These are phyloP conservation scores for Labrus mixtus DNA, from an alignment of 2,113 vertebrate genomes.

Conservation along the genomic window DNA sequence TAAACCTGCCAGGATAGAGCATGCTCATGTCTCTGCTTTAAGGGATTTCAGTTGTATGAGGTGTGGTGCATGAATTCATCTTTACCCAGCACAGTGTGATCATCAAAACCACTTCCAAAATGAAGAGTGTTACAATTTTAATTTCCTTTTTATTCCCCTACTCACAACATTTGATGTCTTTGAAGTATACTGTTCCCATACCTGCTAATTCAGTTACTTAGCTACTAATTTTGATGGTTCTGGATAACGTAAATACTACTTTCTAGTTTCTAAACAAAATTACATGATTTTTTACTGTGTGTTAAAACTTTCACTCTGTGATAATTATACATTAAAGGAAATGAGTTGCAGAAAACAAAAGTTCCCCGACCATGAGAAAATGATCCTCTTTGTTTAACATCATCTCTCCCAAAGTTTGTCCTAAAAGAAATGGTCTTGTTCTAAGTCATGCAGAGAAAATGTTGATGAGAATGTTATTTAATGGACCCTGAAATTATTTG, in stretches of 20 bases:
- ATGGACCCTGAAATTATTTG: neutral
- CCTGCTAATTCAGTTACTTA: neutral
- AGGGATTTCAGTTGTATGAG: neutral
- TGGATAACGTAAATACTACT: neutral
- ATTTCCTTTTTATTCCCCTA: too few relatives aligned
- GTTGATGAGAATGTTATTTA: neutral
- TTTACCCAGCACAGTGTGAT: neutral
- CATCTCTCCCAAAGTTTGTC: neutral
- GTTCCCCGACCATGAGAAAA: neutral
- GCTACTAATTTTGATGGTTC: neutral
- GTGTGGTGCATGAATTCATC: neutral
- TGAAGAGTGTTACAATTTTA: too few relatives aligned
- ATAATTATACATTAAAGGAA: too few relatives aligned
- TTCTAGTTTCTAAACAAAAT: neutral
- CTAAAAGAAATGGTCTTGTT: neutral
- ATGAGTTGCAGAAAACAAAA: neutral
- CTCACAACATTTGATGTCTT: neutral
- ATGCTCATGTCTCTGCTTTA: neutral
- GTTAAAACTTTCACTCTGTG: too few relatives aligned
- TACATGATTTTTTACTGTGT: too few relatives aligned
- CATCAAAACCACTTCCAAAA: neutral
- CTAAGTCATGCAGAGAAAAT: slow-evolving; percentile 1
- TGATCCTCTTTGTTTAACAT: neutral
- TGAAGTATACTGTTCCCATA: neutral
- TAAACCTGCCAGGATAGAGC: neutral